phyloP scores from a whole-genome alignment of 2,797 vertebrate species.

The Gallinago stenura region DNA sequence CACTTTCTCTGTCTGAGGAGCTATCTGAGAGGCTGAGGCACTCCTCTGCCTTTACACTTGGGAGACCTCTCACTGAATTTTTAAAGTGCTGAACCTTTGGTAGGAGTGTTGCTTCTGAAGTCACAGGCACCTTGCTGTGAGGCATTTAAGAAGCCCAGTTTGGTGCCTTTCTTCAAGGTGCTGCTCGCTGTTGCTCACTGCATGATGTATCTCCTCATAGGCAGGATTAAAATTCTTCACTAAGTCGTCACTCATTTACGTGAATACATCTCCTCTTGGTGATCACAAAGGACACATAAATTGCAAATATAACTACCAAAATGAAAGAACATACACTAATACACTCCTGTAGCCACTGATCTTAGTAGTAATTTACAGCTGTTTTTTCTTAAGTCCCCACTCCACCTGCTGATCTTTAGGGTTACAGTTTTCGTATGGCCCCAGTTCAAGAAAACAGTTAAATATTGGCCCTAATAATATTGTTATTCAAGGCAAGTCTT shows the following conservation, averaged over 20 bases:
- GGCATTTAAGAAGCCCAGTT: not conserved
- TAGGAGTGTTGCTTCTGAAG: not conserved
- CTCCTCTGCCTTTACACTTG: not conserved
- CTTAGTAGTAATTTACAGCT: not conserved
- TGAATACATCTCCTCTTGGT: not conserved
- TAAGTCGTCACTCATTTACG: not conserved
- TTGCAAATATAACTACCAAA: not conserved
- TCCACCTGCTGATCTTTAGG: not conserved
- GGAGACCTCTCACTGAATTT: not conserved
- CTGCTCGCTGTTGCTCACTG: not conserved
- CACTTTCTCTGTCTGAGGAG: not conserved
- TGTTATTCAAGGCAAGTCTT: slow-evolving; percentile 6
- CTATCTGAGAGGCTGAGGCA: not conserved
- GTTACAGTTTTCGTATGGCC: not conserved
- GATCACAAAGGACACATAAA: not conserved
- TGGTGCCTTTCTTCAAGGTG: not conserved
- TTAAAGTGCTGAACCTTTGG: not conserved
- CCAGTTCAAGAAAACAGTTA: not conserved
- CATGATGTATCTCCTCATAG: not conserved
- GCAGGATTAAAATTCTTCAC: not conserved
- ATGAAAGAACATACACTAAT: not conserved
- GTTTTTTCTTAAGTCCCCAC: not conserved
- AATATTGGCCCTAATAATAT: not conserved
- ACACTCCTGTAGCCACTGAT: not conserved
- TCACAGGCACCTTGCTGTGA: not conserved